Conservation (phyloP, 1,140 invertebrate species). For the Calliopsis andreniformis region DNA sequence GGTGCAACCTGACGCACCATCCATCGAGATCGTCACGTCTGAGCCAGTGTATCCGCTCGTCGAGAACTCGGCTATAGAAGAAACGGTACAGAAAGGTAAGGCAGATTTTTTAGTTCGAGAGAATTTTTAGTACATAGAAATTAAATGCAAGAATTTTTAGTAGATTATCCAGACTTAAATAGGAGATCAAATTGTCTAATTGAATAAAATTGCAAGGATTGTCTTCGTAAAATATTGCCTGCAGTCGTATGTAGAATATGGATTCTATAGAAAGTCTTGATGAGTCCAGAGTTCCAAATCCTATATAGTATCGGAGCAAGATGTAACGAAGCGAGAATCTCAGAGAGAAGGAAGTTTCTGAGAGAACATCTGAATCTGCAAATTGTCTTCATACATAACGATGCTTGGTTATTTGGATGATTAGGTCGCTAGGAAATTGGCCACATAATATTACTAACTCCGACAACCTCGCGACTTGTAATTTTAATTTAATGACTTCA, state of each 20-base stretch:
- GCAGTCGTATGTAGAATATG: too few species aligned
- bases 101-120: background rate
- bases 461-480: conserved; percentile 34
- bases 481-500: conserved; percentile 42
- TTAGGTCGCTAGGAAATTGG: conserved; percentile 34
- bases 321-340: background rate
- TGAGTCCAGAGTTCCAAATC: background rate
- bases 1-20: conserved; percentile 37
- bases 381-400: background rate
- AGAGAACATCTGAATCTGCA: conserved; percentile 1
- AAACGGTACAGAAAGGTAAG: conserved; percentile 66
- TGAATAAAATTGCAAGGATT: too few species aligned
- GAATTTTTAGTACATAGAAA: too few species aligned
- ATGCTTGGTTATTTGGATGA: conserved; percentile 9
- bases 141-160: too few species aligned
- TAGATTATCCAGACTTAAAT: too few species aligned
- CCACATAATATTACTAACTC: conserved; percentile 34
- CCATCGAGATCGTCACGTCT: conserved; percentile 43
- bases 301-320: background rate
- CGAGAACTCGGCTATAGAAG: conserved; percentile 50
- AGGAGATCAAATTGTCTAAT: too few species aligned
- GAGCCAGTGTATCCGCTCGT: conserved; percentile 50
- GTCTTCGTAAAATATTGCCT: too few species aligned
- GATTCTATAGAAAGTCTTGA: too few species aligned
- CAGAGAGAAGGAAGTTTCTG: background rate